Conservation (phyloP, 2,113 vertebrate genomes). For the Dasyornis broadbenti region DNA sequence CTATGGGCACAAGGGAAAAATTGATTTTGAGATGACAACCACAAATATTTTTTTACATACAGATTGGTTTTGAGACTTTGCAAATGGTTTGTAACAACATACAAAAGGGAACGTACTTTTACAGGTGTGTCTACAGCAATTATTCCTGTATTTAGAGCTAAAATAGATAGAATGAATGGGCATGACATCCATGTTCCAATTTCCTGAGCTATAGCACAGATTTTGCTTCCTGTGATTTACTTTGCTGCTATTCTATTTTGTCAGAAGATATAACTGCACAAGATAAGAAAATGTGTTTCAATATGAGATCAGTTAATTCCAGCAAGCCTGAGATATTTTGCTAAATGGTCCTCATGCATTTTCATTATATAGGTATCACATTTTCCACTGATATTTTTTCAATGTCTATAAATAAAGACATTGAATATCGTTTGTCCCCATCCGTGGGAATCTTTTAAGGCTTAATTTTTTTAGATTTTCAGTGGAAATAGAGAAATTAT, state of each 20-base stretch:
- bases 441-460: not conserved
- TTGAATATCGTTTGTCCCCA: not conserved
- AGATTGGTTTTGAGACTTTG: not conserved
- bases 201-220: not conserved
- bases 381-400: not conserved
- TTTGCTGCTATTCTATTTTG: not conserved
- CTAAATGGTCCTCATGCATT: not conserved
- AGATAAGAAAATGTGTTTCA: not conserved
- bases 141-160: not conserved
- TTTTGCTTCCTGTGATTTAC: not conserved
- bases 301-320: not conserved
- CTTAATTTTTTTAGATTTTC: not conserved
- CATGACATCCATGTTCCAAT: not conserved
- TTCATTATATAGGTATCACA: not conserved
- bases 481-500: not conserved
- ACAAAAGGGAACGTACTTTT: not conserved
- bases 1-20: constrained; percentile 39
- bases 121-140: not conserved
- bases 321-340: not conserved
- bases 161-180: not conserved
- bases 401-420: not conserved
- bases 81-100: constrained; percentile 39
- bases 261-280: not conserved
- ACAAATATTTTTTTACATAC: not conserved
- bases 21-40: constrained; percentile 46